Evolutionary conservation across 2,888 invertebrate species (phyloP), one percentile per base, ranked within the genome.

Genomic region (Mamestra brassicae): DNA sequence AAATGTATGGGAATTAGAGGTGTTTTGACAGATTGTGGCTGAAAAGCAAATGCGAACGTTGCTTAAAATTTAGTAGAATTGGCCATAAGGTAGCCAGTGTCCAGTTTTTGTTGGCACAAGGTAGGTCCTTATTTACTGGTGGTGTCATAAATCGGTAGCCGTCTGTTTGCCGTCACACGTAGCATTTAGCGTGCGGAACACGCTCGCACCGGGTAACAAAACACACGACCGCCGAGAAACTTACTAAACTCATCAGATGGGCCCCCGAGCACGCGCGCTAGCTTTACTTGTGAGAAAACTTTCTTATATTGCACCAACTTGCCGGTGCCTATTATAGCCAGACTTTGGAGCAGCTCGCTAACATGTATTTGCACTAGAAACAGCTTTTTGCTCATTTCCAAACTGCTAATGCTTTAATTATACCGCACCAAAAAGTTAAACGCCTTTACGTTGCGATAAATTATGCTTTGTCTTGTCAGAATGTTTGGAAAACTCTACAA

Each of bases 191-290:
- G 90, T 91, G 91, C 92, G 78, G 85, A 88, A 92, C 92, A 92
- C 91, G 90, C 89, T 87, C 88, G 86, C 87, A 88, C 89, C 88
- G 89, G 86, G 85, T 85, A 89, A 91, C 92, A 91, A 92, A 91
- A 90, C 91, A 91, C 88, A 90, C 89, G 89, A 87, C 89, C 84
- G 85, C 90, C 85, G 90, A 89, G 90, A 90, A 94, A 95, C 93
- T 95, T 95, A 89, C 90, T 93, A 94, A 95, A 96, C 95, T 95
- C 94, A 95, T 95, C 95, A 95, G 93, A 90, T 90, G 91, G 91
- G 89, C 91, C 89, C 78, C 89, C 83, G 91, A 90, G 91, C 93
- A 91, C 92, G 93, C 91, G 88, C 92, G 90, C 89, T 87, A 88
- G 92, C 91, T 93, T 91, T 93, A 90, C 92, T 94, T 90, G 89